Evolutionary conservation across 2,888 invertebrate species (phyloP), one percentile per base, ranked within the genome.

Genomic region (Panzeria rudis): DNA sequence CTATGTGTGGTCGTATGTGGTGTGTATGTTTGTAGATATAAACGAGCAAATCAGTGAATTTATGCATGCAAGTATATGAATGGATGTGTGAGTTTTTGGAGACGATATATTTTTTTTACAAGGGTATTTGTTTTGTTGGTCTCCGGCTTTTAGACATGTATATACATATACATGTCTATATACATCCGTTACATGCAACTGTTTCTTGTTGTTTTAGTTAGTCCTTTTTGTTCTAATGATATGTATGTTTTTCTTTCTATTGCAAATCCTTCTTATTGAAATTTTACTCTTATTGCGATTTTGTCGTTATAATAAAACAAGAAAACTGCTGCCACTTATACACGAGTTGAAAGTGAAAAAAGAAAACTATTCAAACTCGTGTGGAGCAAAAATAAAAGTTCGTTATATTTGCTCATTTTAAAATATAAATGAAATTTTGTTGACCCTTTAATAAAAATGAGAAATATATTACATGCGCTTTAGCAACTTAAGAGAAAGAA

Each of bases 161-260:
- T 89, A 91, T 91, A 83, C 86, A 87, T 88, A 88, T 89, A 91
- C 89, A 91, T 91, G 91, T 91, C 91, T 90, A 90, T 88, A 89
- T 90, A 88, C 86, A 90, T 86, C 87, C 86, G 82, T 86, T 88
- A 87, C 87, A 87, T 87, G 87, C 86, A 87, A 71, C 64, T 25
- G 9, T 69, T 71, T 85, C 56, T 52, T 68, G 52, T 72, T 77
- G 32, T 77, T 29, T 17, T 52, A 9, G 29, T 66, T 72, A 8
- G 13, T 32, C 4, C 9, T 20, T 25, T 23, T n/a, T 66, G 4
- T 50, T n/a, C 1, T 50, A 11, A n/a, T 29, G 2, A 35, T 38
- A 7, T 44, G 54, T 66, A 44, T 41, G 5, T 35, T 75, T 23
- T 2, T 78, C 66, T 69, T 38, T 35, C 52, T 38, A 73, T 75